Base-by-base conservation (phyloP, 2,888 invertebrate genomes). In the Hymenopus coronatus region DNA sequence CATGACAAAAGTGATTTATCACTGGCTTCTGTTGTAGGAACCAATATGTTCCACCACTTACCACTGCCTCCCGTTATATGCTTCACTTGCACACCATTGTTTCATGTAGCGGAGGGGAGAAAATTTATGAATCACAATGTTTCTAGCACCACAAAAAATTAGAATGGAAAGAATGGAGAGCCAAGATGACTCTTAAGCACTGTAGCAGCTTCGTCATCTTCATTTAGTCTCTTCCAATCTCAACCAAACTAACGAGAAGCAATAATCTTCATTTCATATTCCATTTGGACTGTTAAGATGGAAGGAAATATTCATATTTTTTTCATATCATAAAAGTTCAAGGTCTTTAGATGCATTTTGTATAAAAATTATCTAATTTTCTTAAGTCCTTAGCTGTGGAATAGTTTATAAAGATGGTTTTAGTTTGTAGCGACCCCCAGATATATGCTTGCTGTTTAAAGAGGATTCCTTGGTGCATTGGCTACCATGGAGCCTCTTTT, bases 351-450 rank as follows among this genome's bases (percentile, higher is more conserved):
- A 70, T 70, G 54, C 54, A 70, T 20, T 70, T 70, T 70, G 54
- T 70, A 70, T 70, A 70, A 70, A 70, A 70, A 70, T 70, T 70
- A 20, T 70, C 20, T 70, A 70, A 70, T 70, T 3, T 70, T 70
- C 6, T 70, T 25, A 70, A 25, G 54, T 70, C 54, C 54, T 70
- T 70, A 70, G 54, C 54, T 70, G 54, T 70, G 54, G 25, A 70
- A 70, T 25, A 20, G 54, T 70, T 70, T 70, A 70, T 70, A 70
- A 70, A 20, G 54, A 25, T 82, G 40, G 40, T 87, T 82, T 82
- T n/a, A 82, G n/a, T 87, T 82, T 82, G 87, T 87, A 87, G 87
- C 87, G 27, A 87, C 87, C 87, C 82, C 87, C 82, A 82, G 1
- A 82, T 82, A 87, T 33, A 82, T 2, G 82, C 82, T 87, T 33